Evolutionary conservation across 2,113 vertebrate species (phyloP).

Genomic region (Aegotheles bennettii): DNA sequence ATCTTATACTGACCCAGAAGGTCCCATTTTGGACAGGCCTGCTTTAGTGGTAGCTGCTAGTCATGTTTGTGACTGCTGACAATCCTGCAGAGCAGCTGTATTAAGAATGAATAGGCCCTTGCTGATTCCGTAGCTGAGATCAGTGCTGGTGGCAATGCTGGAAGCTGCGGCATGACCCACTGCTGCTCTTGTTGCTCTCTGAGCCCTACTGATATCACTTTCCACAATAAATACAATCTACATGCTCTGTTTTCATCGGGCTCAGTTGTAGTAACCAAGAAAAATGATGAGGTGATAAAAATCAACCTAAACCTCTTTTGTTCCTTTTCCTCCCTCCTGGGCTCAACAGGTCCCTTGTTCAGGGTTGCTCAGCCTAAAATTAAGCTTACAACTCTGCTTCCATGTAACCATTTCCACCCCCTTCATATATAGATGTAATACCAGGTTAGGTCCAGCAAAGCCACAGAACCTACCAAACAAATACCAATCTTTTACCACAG

Average conservation of each 20-base stretch:
- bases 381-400: not conserved
- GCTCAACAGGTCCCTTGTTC: not conserved
- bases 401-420: not conserved
- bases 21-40: not conserved
- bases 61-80: not conserved
- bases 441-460: not conserved
- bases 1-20: not conserved
- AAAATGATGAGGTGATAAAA: not conserved
- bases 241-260: not conserved
- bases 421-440: not conserved
- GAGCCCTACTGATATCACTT: fast-evolving
- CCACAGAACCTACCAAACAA: not conserved
- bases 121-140: not conserved
- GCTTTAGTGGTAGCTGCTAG: not conserved
- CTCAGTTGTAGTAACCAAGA: not conserved
- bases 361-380: not conserved
- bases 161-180: not conserved
- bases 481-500: not conserved
- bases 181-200: not conserved
- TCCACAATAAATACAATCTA: not conserved
- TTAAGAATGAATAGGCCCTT: not conserved
- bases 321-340: not conserved
- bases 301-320: not conserved
- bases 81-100: not conserved
- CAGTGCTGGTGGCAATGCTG: not conserved